These are phyloP conservation scores for Aphidius ervi DNA, from an alignment of 1,140 invertebrate genomes.

Conservation along the genomic window DNA sequence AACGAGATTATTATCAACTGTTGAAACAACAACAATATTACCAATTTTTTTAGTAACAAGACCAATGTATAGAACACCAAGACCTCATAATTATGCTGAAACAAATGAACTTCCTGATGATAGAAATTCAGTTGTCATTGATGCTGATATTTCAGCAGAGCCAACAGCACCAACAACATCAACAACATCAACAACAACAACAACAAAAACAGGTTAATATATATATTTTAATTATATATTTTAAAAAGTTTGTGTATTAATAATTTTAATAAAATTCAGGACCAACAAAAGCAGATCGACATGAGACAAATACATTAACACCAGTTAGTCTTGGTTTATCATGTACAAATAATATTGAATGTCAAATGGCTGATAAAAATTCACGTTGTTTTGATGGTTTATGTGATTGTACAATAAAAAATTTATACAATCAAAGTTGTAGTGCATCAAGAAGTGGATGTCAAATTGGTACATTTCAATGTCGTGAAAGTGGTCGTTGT, in stretches of 20 bases:
- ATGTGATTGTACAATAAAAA: constrained; percentile 69
- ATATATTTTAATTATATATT: not conserved
- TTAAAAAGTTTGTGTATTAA: not conserved
- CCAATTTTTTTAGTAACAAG: constrained; percentile 41
- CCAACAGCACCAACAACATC: constrained; percentile 27
- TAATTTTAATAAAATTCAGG: constrained; percentile 20
- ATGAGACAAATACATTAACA: constrained; percentile 54
- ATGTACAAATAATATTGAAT: constrained; percentile 73
- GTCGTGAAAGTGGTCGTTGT: constrained; percentile 75
- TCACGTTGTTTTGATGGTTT: constrained; percentile 72
- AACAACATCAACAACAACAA: not conserved
- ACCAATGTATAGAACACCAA: constrained; percentile 29
- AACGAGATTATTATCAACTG: constrained; percentile 37
- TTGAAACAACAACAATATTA: constrained; percentile 33
- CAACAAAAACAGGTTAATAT: not conserved
- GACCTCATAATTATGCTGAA: constrained; percentile 26
- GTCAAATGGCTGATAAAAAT: constrained; percentile 71
- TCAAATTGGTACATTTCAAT: constrained; percentile 77
- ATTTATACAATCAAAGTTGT: constrained; percentile 55
- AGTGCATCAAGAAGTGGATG: constrained; percentile 71
- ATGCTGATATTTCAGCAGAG: constrained; percentile 40
- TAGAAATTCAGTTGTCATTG: constrained; percentile 45
- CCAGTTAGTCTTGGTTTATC: constrained; percentile 71
- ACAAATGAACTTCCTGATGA: constrained; percentile 41
- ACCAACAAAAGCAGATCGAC: constrained; percentile 42